Base-by-base conservation (phyloP, 2,888 invertebrate species). In the Digitonthophagus gazella region DNA sequence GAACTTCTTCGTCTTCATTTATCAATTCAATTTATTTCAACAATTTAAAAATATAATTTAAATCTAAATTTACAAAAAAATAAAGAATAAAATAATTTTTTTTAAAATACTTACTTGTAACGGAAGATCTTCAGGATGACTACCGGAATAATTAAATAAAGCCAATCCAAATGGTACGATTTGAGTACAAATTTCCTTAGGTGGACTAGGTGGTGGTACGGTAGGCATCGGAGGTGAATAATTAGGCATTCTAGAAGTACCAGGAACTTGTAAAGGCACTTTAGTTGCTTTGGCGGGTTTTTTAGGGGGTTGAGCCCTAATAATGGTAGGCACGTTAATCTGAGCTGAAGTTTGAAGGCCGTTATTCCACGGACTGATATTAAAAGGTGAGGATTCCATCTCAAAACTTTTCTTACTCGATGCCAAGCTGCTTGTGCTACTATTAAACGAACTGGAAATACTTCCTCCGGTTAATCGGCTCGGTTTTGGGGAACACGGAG, bases 371-470 rank as follows among this genome's bases (percentile, higher is more conserved):
- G 67, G 70, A 63, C 72, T 67, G 78, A 80, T 58, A 81, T 80
- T 76, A 78, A 79, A 67, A 78, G 79, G 70, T 78, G 84, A 80
- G 74, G 83, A 83, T 2, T 89, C 84, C 76, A 89, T 89, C 78
- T 92, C 91, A 80, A 92, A 92, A 79, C 93, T 93, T 83, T 93
- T 93, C 81, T 94, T 93, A 79, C 93, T 93, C 2, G 92, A 80
- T 58, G 83, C 81, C 72, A 87, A 83, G 76, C 87, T 87, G 76
- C 85, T 87, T 75, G 85, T 80, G 73, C 81, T 80, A 74, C 81
- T 82, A 68, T 81, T 82, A 71, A 79, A 81, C 11, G 81, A 81
- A 75, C 82, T 81, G 18, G 81, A 82, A 15, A 81, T 78, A 75
- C 82, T 82, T 54, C 82, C 82, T 18, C 80, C 79, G 71, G 80